Evolutionary conservation across 2,888 invertebrate genomes (phyloP), one percentile per base, ranked within the genome.

Genomic region (Hydraecia micacea): DNA sequence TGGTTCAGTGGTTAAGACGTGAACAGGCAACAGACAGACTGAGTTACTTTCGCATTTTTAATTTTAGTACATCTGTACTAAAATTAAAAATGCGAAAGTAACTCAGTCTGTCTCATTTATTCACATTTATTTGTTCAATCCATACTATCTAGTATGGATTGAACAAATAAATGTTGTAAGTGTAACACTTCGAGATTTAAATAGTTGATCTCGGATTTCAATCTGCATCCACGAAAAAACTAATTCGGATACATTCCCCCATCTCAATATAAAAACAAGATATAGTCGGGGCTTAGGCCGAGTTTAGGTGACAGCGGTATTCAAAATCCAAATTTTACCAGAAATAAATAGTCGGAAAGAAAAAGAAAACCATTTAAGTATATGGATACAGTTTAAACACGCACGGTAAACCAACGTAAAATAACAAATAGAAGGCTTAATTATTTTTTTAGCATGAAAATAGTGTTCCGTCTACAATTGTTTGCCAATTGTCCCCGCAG

Each of bases 401-500:
- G 21, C 25, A 55, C 52, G 18, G 49, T 49, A 49, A 15, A 49
- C 49, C 18, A 49, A 49, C 49, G 5, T 7, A 52, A 7, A 52
- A 52, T 36, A 36, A 36, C 36, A 52, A 25, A n/a, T 15, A 28
- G n/a, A 15, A 60, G 7, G 15, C 7, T 28, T 15, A 0, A 28
- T 13, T 28, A 28, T 28, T 28, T 25, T 28, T 18, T 28, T 28
- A 58, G 15, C 18, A 28, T 18, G 60, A 60, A 28, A 60, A 6
- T 28, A 60, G 60, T 2, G 28, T 18, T 28, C 28, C 7, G 7
- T 28, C 0, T 28, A 28, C 7, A 18, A 7, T 0, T 1, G 28
- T 15, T 2, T 28, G 13, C 0, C 13, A 3, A 21, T 8, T 8
- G 7, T 0, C 52, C 28, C 52, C 28, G 0, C 62, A 63, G 97